Base-by-base conservation (phyloP, 1,140 invertebrate genomes). In the Drosophila funebris region DNA sequence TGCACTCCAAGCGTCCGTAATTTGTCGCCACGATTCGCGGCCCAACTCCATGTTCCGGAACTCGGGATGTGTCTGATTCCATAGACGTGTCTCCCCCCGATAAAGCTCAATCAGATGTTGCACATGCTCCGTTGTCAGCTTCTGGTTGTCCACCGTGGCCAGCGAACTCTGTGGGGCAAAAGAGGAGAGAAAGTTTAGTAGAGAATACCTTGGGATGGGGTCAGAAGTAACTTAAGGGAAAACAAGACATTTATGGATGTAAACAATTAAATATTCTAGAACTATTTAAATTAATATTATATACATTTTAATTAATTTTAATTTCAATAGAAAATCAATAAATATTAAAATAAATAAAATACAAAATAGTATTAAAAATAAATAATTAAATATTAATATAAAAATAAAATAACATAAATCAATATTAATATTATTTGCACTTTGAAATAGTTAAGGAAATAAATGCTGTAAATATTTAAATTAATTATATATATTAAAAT, bases 41-140 rank as follows among this genome's bases (percentile, higher is more conserved):
- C 88, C 76, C 2, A 80, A 39, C 0, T 74, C 71, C 36, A 73
- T 60, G 36, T 90, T 61, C 13, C 78, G 67, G 14, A 90, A 90
- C 29, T 90, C 69, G 0, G 53, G 16, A 41, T 90, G 87, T 2
- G 71, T 37, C 13, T 90, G 81, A 39, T 90, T 83, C 82, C 87
- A 90, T 0, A 90, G 82, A 0, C 79, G 79, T 22, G 78, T 62
- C 53, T 90, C 68, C 4, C 43, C 37, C 0, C 60, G 48, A 16
- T 90, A 90, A 1, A 90, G 44, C 9, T 90, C 79, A n/a, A 90
- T 90, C 5, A 90, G 67, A 5, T 85, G 66, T 9, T 72, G 41
- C 1, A 89, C 33, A 6, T 89, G 80, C 22, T 75, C 39, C 2
- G 73, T 67, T 11, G 70, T 78, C n/a, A 89, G 66, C 5, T 80